A percentile compares a stretch with the other conserved stretches of the same genome.
phyloP scores from a whole-genome alignment of 2,888 invertebrate species.

The Oscheius myriophilus region DNA sequence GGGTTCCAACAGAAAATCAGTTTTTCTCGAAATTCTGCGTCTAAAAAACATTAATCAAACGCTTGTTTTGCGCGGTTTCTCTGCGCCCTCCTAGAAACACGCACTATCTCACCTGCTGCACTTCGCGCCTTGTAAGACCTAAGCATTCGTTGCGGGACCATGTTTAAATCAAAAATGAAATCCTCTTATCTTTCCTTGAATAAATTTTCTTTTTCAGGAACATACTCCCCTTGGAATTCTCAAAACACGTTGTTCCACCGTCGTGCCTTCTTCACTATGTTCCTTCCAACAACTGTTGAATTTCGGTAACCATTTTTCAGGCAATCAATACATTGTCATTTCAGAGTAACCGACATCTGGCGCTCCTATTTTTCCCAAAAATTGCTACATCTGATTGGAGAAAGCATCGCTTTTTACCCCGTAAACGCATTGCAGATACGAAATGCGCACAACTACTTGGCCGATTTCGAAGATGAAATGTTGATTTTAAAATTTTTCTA shows the following conservation, averaged over 20 bases:
- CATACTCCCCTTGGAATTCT: conserved; percentile 54
- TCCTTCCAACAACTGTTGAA: conserved; percentile 50
- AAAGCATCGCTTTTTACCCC: conserved; percentile 45
- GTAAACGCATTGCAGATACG: conserved; percentile 48
- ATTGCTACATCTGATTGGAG: conserved; percentile 45
- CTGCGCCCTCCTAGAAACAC: no score
- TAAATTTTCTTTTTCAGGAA: conserved; percentile 15
- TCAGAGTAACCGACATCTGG: conserved; percentile 53
- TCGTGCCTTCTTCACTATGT: conserved; percentile 48
- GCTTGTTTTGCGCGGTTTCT: no score
- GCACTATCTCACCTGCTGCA: no score
- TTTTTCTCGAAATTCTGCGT: no score
- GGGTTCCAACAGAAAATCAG: no score
- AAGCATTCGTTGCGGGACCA: no score
- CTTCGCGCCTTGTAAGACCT: no score
- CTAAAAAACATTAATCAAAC: no score
- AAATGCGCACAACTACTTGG: conserved; percentile 48
- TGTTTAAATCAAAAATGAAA: background rate
- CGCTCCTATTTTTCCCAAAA: conserved; percentile 48
- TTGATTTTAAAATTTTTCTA: background rate
- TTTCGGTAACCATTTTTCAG: conserved; percentile 24
- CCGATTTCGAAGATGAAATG: conserved; percentile 46
- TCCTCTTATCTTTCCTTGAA: conserved; percentile 1
- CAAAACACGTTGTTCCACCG: conserved; percentile 54
- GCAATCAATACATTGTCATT: background rate